These are phyloP conservation scores for Goniozus legneri DNA, from an alignment of 1,140 invertebrate genomes.

Conservation along the genomic window DNA sequence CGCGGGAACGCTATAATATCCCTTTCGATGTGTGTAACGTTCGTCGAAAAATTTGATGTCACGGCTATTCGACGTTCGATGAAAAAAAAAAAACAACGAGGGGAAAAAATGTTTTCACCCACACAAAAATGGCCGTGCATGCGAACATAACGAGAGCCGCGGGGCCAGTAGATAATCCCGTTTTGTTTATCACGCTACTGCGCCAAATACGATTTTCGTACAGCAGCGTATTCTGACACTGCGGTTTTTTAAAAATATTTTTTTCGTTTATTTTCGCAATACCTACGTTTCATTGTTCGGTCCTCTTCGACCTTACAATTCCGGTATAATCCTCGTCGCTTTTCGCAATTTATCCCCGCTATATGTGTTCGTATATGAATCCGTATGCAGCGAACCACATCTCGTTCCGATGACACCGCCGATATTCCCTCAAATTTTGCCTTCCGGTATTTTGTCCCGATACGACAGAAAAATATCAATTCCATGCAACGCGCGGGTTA, in stretches of 20 bases:
- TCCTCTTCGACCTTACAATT: no score
- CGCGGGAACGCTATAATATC: background rate
- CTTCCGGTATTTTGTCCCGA: no score
- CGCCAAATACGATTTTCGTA: conserved; percentile 28
- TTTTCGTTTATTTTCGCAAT: conserved; percentile 11
- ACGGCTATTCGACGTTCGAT: background rate
- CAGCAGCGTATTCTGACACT: conserved; percentile 17
- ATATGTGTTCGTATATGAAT: no score
- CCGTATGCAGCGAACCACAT: no score
- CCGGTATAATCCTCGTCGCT: no score
- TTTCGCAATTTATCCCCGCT: no score
- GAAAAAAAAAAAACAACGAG: background rate
- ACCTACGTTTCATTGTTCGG: no score
- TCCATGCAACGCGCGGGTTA: no score
- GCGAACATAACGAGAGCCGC: background rate
- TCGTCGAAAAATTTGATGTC: conserved; percentile 29
- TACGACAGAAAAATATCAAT: no score
- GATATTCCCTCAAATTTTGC: no score
- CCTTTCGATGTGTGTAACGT: conserved; percentile 9
- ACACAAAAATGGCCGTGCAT: conserved; percentile 5
- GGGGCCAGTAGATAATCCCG: conserved; percentile 24
- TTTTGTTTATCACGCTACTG: conserved; percentile 34
- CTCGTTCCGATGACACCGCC: no score
- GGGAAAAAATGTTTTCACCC: background rate
- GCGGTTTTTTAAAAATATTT: conserved; percentile 14